Evolutionary conservation across 2,113 vertebrate genomes (phyloP).

Genomic region (Pterocles gutturalis): DNA sequence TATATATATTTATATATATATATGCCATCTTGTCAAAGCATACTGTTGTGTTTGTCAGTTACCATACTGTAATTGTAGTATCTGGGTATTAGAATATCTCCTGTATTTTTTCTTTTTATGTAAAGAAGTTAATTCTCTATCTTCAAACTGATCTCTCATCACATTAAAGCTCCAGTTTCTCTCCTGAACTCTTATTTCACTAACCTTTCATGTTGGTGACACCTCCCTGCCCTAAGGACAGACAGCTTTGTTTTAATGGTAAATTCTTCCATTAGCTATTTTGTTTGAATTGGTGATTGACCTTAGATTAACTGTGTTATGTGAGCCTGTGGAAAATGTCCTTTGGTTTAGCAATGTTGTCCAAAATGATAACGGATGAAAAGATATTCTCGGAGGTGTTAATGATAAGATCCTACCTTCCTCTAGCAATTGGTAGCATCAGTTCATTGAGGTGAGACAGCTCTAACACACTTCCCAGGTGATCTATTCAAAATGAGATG

Average conservation of each 20-base stretch:
- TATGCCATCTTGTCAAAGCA: not conserved
- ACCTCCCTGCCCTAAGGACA: not conserved
- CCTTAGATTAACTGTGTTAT: not conserved
- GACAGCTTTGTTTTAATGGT: not conserved
- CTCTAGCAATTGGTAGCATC: not conserved
- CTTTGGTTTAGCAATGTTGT: not conserved
- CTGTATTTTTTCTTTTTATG: not conserved
- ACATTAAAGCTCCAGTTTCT: not conserved
- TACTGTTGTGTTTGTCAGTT: not conserved
- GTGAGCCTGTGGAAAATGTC: not conserved
- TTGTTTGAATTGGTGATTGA: not conserved
- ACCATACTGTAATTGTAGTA: not conserved
- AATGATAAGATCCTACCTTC: not conserved
- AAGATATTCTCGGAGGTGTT: not conserved
- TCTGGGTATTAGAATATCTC: not conserved
- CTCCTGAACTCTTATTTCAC: not conserved
- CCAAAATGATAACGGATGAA: not conserved
- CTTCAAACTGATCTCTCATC: not conserved
- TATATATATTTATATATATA: too few relatives aligned
- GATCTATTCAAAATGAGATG: not conserved
- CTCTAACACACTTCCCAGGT: not conserved
- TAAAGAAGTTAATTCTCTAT: not conserved
- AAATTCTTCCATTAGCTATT: not conserved
- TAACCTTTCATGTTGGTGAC: not conserved
- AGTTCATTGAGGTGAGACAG: not conserved